phyloP scores from a whole-genome alignment of 2,797 vertebrate species.

The Staurois parvus region DNA sequence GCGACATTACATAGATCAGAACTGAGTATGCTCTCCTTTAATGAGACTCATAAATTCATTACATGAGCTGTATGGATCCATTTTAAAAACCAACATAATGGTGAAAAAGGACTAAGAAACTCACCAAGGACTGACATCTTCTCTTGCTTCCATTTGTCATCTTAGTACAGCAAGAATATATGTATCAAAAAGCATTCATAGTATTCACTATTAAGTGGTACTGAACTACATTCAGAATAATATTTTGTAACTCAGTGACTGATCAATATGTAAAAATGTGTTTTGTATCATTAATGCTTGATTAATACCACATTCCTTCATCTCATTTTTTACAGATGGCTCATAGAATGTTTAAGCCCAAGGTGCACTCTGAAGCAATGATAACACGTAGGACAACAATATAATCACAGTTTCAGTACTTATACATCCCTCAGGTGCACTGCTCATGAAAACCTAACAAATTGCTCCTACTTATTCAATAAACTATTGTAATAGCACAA shows the following conservation, averaged over 20 bases:
- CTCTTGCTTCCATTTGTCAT: neutral
- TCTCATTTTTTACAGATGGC: neutral
- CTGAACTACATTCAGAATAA: neutral
- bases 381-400: conserved; percentile 1
- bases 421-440: conserved; percentile 23
- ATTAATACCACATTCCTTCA: neutral
- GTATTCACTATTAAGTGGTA: neutral
- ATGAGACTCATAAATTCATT: neutral
- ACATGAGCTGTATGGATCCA: neutral
- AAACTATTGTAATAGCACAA: neutral
- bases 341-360: neutral
- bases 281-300: neutral
- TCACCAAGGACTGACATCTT: neutral
- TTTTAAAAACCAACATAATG: neutral
- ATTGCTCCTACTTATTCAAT: neutral
- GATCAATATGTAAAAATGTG: neutral
- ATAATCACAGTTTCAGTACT: conserved; percentile 19
- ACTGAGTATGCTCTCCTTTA: neutral
- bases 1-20: neutral
- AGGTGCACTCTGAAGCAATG: neutral
- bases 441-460: neutral
- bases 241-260: neutral
- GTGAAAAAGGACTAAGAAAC: neutral
- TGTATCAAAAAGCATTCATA: neutral
- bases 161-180: neutral